A percentile compares a stretch with the other conserved stretches of the same genome.
These are phyloP conservation scores for Tragelaphus eurycerus DNA, from an alignment of 2,797 vertebrate genomes.

Conservation along the genomic window DNA sequence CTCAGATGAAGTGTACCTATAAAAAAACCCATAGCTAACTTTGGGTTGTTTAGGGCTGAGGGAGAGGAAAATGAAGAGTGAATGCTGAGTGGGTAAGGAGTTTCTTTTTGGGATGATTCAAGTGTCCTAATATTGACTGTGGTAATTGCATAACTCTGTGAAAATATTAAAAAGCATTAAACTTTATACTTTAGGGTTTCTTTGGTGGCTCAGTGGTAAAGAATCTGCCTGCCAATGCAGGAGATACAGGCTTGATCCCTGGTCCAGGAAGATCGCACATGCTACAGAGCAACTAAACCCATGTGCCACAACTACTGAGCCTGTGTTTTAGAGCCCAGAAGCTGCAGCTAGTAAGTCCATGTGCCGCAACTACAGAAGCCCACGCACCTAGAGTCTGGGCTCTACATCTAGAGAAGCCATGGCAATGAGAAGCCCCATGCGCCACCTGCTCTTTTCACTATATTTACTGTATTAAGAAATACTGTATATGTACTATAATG, in stretches of 20 bases:
- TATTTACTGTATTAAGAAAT: not conserved
- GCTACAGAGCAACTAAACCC: not conserved
- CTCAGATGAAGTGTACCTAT: not conserved
- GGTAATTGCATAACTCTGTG: not conserved
- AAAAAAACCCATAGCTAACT: not conserved
- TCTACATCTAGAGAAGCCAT: not conserved
- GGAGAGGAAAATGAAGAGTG: not conserved
- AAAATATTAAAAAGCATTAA: not conserved
- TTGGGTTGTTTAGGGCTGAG: not conserved
- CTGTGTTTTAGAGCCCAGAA: not conserved
- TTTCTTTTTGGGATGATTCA: not conserved
- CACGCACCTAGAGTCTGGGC: not conserved
- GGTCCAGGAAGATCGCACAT: not conserved
- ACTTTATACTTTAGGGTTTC: not conserved
- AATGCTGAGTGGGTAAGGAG: not conserved
- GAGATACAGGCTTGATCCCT: not conserved
- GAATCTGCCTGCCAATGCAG: not conserved
- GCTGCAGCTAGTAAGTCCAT: not conserved
- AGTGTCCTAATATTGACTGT: not conserved
- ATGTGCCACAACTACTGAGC: not conserved
- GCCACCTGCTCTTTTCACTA: not conserved
- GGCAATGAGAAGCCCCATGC: not conserved
- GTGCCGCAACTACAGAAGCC: not conserved
- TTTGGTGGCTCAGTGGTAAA: not conserved
- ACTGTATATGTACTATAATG: not conserved